A percentile compares a stretch with the other conserved stretches of the same genome.
Conservation (phyloP, 1,140 invertebrate species). For the Colletes gigas region DNA sequence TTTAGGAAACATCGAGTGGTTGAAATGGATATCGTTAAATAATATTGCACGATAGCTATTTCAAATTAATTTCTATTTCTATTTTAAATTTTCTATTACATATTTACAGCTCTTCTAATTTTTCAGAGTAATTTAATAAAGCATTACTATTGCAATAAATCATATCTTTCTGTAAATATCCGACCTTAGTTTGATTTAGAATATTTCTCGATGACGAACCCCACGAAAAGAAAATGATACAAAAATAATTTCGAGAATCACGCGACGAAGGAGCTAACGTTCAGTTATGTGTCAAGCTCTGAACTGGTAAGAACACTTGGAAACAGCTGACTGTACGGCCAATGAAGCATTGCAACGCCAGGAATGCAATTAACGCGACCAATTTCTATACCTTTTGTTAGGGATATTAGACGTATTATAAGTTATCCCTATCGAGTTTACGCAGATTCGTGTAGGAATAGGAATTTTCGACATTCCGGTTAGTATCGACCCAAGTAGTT, state of each 20-base stretch:
- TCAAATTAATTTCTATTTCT: background rate
- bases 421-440: background rate
- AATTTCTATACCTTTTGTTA: slow-evolving; percentile 23
- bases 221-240: too few relatives aligned
- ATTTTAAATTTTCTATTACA: too few relatives aligned
- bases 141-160: too few relatives aligned
- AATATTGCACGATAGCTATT: background rate
- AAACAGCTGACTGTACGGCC: background rate
- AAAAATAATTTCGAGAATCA: too few relatives aligned
- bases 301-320: background rate
- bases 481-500: slow-evolving; percentile 24
- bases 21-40: background rate
- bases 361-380: slow-evolving; percentile 26
- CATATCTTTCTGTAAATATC: too few relatives aligned
- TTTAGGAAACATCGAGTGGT: slow-evolving; percentile 3
- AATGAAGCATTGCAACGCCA: slow-evolving; percentile 9
- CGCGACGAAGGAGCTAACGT: background rate
- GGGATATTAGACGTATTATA: slow-evolving; percentile 19
- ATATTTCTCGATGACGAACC: too few relatives aligned
- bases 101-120: too few relatives aligned
- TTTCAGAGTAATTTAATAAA: too few relatives aligned
- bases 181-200: too few relatives aligned
- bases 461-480: slow-evolving; percentile 35
- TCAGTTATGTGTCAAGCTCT: background rate
- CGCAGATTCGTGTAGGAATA: slow-evolving; percentile 14